These are phyloP conservation scores for Chirona hameri DNA, from an alignment of 2,888 invertebrate species.

Conservation along the genomic window DNA sequence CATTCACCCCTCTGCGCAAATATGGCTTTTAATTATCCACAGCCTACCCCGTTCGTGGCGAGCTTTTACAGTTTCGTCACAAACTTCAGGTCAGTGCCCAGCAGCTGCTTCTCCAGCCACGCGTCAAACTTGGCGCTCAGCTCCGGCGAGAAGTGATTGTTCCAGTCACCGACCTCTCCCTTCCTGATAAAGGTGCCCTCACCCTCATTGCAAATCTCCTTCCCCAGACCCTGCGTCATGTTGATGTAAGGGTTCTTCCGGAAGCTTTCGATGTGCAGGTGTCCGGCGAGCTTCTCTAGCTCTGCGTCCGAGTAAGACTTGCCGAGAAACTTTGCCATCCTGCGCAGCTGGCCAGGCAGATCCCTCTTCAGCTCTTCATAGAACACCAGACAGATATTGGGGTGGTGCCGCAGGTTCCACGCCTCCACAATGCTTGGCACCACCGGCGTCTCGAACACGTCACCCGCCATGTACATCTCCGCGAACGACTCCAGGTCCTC, in stretches of 20 bases:
- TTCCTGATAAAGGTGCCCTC: constrained; percentile 35
- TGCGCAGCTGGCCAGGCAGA: not conserved
- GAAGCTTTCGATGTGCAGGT: constrained; percentile 34
- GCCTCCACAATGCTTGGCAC: constrained; percentile 28
- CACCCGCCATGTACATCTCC: not conserved
- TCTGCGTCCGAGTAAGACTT: constrained; percentile 33
- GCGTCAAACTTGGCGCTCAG: constrained; percentile 35
- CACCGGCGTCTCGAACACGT: not conserved
- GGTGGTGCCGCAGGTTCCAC: constrained; percentile 33
- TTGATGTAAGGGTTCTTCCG: constrained; percentile 32
- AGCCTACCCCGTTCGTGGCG: too few relatives aligned
- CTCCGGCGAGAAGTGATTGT: constrained; percentile 37
- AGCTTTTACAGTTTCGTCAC: not conserved
- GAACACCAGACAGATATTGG: constrained; percentile 32
- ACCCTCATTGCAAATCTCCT: constrained; percentile 31
- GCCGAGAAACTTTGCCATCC: constrained; percentile 31
- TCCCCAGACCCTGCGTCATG: not conserved
- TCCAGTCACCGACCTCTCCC: constrained; percentile 38
- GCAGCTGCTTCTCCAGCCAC: constrained; percentile 36
- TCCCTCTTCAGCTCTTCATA: constrained; percentile 31
- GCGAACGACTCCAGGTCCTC: not conserved
- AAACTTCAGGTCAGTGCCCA: constrained; percentile 11
- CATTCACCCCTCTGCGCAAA: too few relatives aligned
- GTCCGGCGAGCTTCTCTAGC: constrained; percentile 2
- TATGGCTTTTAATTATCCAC: too few relatives aligned